phyloP scores from a whole-genome alignment of 2,113 vertebrate genomes.

The Ciconia maguari region DNA sequence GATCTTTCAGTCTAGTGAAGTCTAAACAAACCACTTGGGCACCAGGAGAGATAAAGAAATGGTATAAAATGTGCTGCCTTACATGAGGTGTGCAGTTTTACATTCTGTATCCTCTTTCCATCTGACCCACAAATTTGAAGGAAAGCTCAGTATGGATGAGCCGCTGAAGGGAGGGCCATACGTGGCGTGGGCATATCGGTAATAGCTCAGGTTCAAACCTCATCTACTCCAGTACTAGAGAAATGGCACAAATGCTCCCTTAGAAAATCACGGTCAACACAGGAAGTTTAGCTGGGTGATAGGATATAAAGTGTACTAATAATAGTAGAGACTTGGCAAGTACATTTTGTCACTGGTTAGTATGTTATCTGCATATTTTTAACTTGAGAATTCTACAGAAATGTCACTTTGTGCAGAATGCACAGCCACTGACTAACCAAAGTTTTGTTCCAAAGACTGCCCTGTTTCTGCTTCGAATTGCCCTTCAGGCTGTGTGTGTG shows the following conservation, averaged over 20 bases:
- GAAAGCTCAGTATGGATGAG: accelerated
- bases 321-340: background rate
- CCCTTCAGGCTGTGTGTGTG: background rate
- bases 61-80: background rate
- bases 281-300: background rate
- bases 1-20: background rate
- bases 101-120: background rate
- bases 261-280: background rate
- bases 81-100: background rate
- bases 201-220: background rate
- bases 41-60: background rate
- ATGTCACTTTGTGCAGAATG: background rate
- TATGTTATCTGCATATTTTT: background rate
- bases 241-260: background rate
- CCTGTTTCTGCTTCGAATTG: background rate
- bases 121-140: background rate
- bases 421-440: background rate
- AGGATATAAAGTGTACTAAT: background rate
- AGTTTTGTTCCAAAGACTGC: background rate
- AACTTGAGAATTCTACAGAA: background rate
- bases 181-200: too few species aligned
- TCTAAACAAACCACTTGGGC: background rate
- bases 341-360: background rate
- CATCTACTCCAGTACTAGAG: background rate
- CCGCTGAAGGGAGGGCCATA: background rate